Base-by-base conservation (phyloP, 2,888 invertebrate species). In the Carcina quercana region DNA sequence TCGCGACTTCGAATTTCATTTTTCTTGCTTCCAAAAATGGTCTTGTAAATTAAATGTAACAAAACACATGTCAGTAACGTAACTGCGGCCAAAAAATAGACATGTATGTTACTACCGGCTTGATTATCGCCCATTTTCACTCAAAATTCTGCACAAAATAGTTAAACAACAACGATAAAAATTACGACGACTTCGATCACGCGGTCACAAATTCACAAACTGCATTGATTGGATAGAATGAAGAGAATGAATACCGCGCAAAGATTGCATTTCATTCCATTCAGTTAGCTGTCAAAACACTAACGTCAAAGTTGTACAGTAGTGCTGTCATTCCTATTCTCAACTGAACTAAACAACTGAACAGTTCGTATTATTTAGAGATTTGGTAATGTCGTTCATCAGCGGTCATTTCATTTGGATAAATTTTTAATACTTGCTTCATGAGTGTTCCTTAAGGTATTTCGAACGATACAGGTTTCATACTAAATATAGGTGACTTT, bases 121-220 rank as follows among this genome's bases (percentile, higher is more conserved):
- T 64, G 54, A 51, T 58, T 57, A 38, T 75, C 73, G 53, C 66
- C 71, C 75, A 79, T 79, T 78, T 78, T 80, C 75, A 80, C 74
- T 65, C 50, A 79, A 53, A 58, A 72, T 46, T 68, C 44, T 58
- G 49, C 45, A 58, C 53, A 48, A 59, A 54, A 57, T 45, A 35
- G 38, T 42, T 42, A 40, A 37, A 39, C 42, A 22, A 38, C 41
- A 24, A 43, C 47, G 47, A 45, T 48, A 45, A 35, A 50, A 38
- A 54, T 50, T 57, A 52, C 61, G 52, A 57, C 56, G 48, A 45
- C 53, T 53, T 48, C 51, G 47, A 66, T 75, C 74, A 75, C 80
- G 72, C 79, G 72, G 66, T 67, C 52, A 63, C 59, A 62, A 45
- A 50, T 54, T 55, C 53, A 53, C 56, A 50, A 48, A 64, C 56